phyloP scores from a whole-genome alignment of 2,888 invertebrate species.

The Zaprionus lineosus region DNA sequence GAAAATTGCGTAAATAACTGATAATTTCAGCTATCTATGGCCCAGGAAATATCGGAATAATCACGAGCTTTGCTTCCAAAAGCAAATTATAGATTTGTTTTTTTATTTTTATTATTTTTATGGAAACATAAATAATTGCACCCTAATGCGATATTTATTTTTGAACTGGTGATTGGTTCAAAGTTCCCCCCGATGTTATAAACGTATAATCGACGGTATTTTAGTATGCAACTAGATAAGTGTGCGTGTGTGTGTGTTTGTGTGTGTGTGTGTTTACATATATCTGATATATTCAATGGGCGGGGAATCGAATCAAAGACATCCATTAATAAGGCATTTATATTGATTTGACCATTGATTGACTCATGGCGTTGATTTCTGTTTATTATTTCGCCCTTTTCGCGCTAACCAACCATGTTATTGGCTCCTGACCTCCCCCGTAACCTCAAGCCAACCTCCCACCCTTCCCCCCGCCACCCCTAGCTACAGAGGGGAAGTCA shows the following conservation, averaged over 20 bases:
- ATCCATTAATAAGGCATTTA: constrained; percentile 60
- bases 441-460: background rate
- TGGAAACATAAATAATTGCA: constrained; percentile 4
- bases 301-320: no score
- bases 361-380: constrained; percentile 68
- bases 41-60: background rate
- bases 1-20: no score
- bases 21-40: constrained; percentile 26
- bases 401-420: constrained; percentile 29
- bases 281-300: no score
- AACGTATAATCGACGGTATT: no score
- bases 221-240: no score
- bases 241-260: no score
- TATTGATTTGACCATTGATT: constrained; percentile 75
- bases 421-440: constrained; percentile 28
- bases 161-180: constrained; percentile 32
- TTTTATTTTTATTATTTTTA: no score
- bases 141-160: no score
- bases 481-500: no score
- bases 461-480: background rate
- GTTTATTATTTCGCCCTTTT: constrained; percentile 64
- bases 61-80: background rate
- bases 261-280: no score
- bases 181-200: constrained; percentile 15
- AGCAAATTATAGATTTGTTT: no score